Conservation (phyloP, 2,888 invertebrate species). For the Nomada flava region DNA sequence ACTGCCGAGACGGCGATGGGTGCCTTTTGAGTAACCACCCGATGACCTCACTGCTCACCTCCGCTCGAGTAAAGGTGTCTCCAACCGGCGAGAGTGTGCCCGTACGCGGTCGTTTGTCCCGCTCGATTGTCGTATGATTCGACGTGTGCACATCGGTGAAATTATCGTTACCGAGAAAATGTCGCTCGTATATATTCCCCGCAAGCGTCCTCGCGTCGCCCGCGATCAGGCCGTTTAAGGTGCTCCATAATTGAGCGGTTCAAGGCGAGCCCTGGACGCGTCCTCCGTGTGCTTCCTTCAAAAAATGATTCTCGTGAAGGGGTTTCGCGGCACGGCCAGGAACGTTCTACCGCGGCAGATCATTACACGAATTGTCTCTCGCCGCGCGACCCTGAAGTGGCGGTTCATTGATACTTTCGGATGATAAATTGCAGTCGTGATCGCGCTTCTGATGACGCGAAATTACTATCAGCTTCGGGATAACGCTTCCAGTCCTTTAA, state of each 20-base stretch:
- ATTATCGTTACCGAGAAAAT: conserved; percentile 48
- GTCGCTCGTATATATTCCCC: conserved; percentile 21
- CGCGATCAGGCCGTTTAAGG: conserved; percentile 21
- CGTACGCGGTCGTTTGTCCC: conserved; percentile 9
- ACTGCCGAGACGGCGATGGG: conserved; percentile 41
- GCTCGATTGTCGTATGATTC: conserved; percentile 27
- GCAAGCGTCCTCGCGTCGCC: conserved; percentile 6
- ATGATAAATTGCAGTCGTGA: conserved; percentile 14
- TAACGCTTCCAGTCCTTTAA: conserved; percentile 14
- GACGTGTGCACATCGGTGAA: conserved; percentile 32
- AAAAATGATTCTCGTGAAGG: conserved; percentile 8
- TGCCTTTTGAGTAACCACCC: conserved; percentile 56
- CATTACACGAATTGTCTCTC: not conserved
- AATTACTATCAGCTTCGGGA: conserved; percentile 20
- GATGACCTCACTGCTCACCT: conserved; percentile 46
- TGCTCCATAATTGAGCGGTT: conserved; percentile 35
- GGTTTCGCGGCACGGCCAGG: not conserved
- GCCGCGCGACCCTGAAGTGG: not conserved
- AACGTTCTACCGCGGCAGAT: not conserved
- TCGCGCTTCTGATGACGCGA: conserved; percentile 13
- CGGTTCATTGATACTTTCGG: conserved; percentile 15
- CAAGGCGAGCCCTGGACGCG: conserved; percentile 7
- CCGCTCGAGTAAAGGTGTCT: not conserved
- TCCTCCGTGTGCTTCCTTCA: not conserved
- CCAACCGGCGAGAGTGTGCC: conserved; percentile 5